phyloP scores from a whole-genome alignment of 2,113 vertebrate genomes.

The Psittacula cyanocephala region DNA sequence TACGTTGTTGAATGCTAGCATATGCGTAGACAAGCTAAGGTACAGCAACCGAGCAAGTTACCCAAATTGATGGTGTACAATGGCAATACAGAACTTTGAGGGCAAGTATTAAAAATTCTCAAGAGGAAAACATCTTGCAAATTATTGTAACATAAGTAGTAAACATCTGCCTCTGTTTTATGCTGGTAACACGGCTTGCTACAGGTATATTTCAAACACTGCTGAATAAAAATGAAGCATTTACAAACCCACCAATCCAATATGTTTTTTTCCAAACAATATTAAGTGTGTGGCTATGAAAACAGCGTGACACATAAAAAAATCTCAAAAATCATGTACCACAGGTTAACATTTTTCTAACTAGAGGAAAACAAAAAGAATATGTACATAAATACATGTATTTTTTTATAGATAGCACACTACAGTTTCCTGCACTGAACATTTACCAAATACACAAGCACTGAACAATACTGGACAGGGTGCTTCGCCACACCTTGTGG shows the following conservation, averaged over 20 bases:
- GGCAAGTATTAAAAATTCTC: background rate
- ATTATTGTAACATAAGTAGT: conserved; percentile 49
- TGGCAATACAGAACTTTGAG: background rate
- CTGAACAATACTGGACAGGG: conserved; percentile 68
- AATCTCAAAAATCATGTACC: conserved; percentile 59
- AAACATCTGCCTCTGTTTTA: conserved; percentile 59
- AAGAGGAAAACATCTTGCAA: conserved; percentile 18
- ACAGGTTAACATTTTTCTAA: conserved; percentile 56
- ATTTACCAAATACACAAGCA: conserved; percentile 71
- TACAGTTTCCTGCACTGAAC: conserved; percentile 77
- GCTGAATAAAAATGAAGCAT: conserved; percentile 39
- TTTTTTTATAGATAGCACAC: conserved; percentile 66
- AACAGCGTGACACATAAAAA: conserved; percentile 58
- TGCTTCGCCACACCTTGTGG: conserved; percentile 36
- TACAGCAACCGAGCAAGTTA: background rate
- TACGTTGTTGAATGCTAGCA: background rate
- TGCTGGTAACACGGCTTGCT: conserved; percentile 35
- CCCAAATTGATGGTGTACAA: background rate
- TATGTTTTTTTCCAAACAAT: conserved; percentile 18
- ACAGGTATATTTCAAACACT: conserved; percentile 17
- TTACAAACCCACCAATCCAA: conserved; percentile 8
- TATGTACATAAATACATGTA: conserved; percentile 66
- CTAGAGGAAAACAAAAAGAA: conserved; percentile 58
- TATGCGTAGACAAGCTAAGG: background rate
- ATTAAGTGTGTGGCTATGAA: conserved; percentile 53